Evolutionary conservation across 2,797 vertebrate species (phyloP).

Genomic region (Spheniscus humboldti): DNA sequence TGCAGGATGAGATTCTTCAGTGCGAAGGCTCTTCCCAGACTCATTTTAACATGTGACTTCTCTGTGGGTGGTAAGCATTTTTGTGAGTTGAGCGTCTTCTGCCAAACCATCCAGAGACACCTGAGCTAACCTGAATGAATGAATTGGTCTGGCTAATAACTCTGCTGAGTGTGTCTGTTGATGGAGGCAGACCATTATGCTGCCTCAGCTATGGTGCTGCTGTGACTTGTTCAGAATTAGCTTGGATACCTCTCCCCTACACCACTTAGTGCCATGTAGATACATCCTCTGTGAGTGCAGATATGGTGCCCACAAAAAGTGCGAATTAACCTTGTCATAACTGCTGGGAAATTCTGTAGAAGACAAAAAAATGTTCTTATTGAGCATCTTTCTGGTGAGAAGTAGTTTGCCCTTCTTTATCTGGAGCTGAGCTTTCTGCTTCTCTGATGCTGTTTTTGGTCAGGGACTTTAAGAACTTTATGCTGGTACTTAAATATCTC

Average conservation of each 20-base stretch:
- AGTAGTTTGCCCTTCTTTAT: background rate
- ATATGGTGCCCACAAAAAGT: background rate
- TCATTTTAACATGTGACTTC: background rate
- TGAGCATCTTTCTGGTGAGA: background rate
- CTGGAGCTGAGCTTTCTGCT: background rate
- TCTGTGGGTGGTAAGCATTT: background rate
- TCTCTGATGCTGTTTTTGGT: background rate
- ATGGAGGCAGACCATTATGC: background rate
- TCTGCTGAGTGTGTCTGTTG: background rate
- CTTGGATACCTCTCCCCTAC: background rate
- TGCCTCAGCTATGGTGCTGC: background rate
- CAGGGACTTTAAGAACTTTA: background rate
- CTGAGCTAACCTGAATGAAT: background rate
- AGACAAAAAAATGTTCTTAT: background rate
- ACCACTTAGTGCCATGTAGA: background rate
- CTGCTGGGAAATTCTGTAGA: background rate
- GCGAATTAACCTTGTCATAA: background rate
- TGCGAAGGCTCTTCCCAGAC: background rate
- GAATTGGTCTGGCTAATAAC: background rate
- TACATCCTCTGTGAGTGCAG: background rate
- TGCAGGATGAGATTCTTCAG: background rate
- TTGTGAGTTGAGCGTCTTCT: background rate
- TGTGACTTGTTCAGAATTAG: background rate
- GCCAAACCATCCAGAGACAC: background rate
- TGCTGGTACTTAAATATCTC: background rate